Base-by-base conservation (phyloP, 1,140 invertebrate species). In the Elymnias hypermnestra region DNA sequence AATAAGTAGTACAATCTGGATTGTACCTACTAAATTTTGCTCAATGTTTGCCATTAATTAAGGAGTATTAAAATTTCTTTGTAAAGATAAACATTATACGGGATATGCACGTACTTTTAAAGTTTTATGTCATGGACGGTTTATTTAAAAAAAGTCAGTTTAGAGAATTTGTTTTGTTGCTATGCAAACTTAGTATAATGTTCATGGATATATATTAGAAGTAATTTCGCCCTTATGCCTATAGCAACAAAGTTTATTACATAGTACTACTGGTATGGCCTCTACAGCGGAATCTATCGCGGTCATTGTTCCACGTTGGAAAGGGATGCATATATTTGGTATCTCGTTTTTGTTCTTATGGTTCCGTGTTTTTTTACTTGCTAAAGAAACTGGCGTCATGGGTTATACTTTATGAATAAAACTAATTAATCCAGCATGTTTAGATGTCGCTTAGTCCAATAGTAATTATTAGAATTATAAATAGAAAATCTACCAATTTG, bases 241-340 rank as follows among this genome's bases (percentile, higher is more conserved):
- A 12, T 12, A 12, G 3, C 2, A 5, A 1, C 13, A 29, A 29
- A 13, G 26, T 2, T 10, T 5, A 29, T 5, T 10, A 29, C 23
- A 8, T 9, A 7, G 23, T 25, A 6, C 7, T 23, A 26, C 38
- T 26, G 17, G 38, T 13, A 23, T 44, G 42, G 26, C 45, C 37
- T 40, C 22, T 48, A 48, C 44, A 26, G 41, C 28, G 21, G 45
- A 48, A 48, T 26, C 10, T 40, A 33, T 22, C 28, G 45, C 45
- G 45, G 45, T 48, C 45, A 48, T 48, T 41, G 45, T 40, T 48
- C 45, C 38, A 22, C 38, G 38, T 35, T 15, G 23, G 37, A 48
- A 48, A 48, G 38, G 17, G 38, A 48, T 7, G 9, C 5, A 18
- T 33, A 29, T 35, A 31, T 13, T 1, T 12, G 6, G 17, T 47